Evolutionary conservation across 2,888 invertebrate species (phyloP), one percentile per base, ranked within the genome.

Genomic region (Coenonympha arcania): DNA sequence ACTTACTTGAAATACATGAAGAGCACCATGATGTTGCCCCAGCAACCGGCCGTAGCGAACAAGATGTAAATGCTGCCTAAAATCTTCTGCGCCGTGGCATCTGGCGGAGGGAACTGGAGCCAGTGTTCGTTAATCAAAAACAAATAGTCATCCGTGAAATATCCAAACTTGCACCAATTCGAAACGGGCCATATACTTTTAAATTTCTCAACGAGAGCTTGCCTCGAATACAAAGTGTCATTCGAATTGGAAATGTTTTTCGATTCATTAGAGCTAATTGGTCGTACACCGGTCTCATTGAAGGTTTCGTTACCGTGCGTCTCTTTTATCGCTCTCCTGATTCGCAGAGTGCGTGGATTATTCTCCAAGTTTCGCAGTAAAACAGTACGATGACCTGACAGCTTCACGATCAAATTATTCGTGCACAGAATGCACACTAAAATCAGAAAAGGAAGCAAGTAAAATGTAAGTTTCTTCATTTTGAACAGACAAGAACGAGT

Each of bases 11-110:
- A 69, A 67, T 92, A 93, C 89, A 93, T 90, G 65, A 89, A 88
- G 51, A 93, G 88, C 16, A 93, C 93, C 18, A 92, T 81, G 15
- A 88, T 76, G 68, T 94, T 94, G 22, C 93, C 93, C 68, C 88
- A 81, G 55, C 89, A 82, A n/a, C 94, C 94, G 28, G 90, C 72
- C 1, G 88, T 73, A 65, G 90, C 86, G 62, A 93, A 88, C 36
- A 91, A 60, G 18, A 89, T 65, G 69, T 93, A 93, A 43, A 91
- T 62, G 11, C 79, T 70, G 2, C 90, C 93, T 62, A 93, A 76
- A 3, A 83, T 67, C 65, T 88, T 89, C 70, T 92, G 91, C 39
- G 88, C 74, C 18, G 69, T 63, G 40, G 84, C 80, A 28, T 79
- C 71, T 0, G 92, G 91, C 2, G 93, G 92, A 18, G 88, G 84